phyloP scores from a whole-genome alignment of 2,797 vertebrate genomes.

The Arnoldichthys spilopterus region DNA sequence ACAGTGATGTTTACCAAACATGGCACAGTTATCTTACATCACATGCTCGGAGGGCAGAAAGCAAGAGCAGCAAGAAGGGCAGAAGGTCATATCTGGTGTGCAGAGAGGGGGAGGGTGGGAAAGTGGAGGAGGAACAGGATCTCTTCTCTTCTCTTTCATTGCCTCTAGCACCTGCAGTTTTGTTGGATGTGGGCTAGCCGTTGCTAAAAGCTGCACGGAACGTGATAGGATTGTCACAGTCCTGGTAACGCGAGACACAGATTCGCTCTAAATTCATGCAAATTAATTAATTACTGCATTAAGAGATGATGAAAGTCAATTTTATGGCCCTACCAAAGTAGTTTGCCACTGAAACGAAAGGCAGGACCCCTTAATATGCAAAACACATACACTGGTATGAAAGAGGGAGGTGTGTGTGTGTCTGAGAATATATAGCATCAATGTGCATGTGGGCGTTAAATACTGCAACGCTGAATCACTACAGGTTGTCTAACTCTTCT shows the following conservation, averaged over 20 bases:
- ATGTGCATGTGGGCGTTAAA: slow-evolving; percentile 8
- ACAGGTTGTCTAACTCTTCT: background rate
- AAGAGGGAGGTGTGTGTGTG: background rate
- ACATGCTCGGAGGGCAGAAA: slow-evolving; percentile 27
- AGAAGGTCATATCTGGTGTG: slow-evolving; percentile 31
- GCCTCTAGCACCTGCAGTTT: slow-evolving; percentile 25
- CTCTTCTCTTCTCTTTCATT: background rate
- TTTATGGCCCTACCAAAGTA: slow-evolving; percentile 62
- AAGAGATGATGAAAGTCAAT: slow-evolving; percentile 71
- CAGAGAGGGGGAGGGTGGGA: background rate
- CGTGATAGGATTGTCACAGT: slow-evolving; percentile 61
- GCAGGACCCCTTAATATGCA: slow-evolving; percentile 26
- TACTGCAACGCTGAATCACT: slow-evolving; percentile 4
- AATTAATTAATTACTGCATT: slow-evolving; percentile 69
- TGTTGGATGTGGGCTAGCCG: slow-evolving; percentile 10
- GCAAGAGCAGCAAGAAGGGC: slow-evolving; percentile 17
- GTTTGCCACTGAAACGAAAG: slow-evolving; percentile 49
- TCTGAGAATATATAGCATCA: background rate
- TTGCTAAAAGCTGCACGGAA: slow-evolving; percentile 12
- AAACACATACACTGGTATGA: slow-evolving; percentile 6
- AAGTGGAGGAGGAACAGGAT: background rate
- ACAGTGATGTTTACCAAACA: slow-evolving; percentile 28
- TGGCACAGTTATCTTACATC: slow-evolving; percentile 33
- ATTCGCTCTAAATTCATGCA: slow-evolving; percentile 65
- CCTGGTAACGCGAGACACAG: slow-evolving; percentile 35